Evolutionary conservation across 2,888 invertebrate genomes (phyloP).

Genomic region (Pachliopta kotzebuea): DNA sequence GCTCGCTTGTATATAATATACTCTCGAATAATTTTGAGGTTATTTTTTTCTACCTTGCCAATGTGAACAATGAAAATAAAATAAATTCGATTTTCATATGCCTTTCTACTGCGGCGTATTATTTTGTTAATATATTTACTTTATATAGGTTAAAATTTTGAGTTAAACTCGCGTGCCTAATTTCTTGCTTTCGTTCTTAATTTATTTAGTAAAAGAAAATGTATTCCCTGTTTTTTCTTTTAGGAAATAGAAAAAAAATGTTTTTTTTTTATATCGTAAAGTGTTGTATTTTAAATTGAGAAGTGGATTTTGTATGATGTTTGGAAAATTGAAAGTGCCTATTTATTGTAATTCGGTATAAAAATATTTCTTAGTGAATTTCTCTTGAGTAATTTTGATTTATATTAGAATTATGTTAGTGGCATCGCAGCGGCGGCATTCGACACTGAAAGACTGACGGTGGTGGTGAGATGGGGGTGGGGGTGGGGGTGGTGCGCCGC

Average conservation of each 20-base stretch:
- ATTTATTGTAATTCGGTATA: too few species aligned
- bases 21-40: slow-evolving; percentile 50
- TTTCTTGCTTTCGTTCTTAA: slow-evolving; percentile 62
- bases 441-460: slow-evolving; percentile 1
- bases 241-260: too few species aligned
- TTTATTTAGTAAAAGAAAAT: slow-evolving; percentile 46
- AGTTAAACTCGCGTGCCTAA: slow-evolving; percentile 71
- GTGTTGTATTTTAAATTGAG: too few species aligned
- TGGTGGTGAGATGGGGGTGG: too few species aligned
- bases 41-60: slow-evolving; percentile 56
- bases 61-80: slow-evolving; percentile 34
- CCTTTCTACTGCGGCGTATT: slow-evolving; percentile 26
- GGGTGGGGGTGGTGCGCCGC: too few species aligned
- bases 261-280: too few species aligned
- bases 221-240: slow-evolving; percentile 22
- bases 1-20: slow-evolving; percentile 33
- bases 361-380: too few species aligned
- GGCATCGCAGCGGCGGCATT: neutral
- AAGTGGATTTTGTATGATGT: too few species aligned
- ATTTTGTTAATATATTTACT: slow-evolving; percentile 40
- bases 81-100: neutral
- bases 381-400: too few species aligned
- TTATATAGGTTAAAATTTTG: slow-evolving; percentile 40
- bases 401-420: too few species aligned
- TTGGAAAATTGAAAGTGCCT: neutral